A percentile compares a stretch with the other conserved stretches of the same genome.
Conservation (phyloP, 2,113 vertebrate genomes). For the Hepsetus odoe region DNA sequence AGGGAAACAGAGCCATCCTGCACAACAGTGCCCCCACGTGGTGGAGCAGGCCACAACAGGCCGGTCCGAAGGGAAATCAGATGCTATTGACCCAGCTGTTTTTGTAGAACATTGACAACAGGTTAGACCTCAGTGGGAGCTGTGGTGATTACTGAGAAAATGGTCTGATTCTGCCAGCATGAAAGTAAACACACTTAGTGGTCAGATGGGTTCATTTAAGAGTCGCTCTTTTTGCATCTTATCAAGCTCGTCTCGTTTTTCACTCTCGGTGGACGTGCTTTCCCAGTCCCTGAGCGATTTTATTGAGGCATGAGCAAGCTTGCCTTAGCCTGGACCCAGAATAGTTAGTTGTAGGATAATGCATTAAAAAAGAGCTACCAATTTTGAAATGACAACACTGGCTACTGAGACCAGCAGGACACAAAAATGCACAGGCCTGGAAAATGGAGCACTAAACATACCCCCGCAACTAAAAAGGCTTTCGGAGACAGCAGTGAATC, state of each 20-base stretch:
- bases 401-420: neutral
- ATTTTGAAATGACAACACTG: too few species aligned
- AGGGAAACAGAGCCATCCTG: conserved; percentile 50
- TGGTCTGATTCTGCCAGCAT: conserved; percentile 6
- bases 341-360: neutral
- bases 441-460: neutral
- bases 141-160: neutral
- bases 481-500: conserved; percentile 32
- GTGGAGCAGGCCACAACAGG: conserved; percentile 51
- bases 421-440: neutral
- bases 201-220: conserved; percentile 7
- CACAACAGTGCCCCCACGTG: conserved; percentile 71
- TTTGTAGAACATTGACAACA: conserved; percentile 11
- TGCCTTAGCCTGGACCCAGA: neutral
- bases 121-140: neutral
- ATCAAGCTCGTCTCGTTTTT: neutral
- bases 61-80: conserved; percentile 25
- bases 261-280: neutral
- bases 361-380: neutral
- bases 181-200: conserved; percentile 14
- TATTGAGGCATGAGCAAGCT: neutral
- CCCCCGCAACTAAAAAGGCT: neutral
- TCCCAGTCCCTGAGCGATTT: neutral
- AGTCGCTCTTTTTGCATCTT: neutral
- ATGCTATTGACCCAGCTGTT: neutral